Evolutionary conservation across 2,113 vertebrate genomes (phyloP).

Genomic region (Cryptotis parvus): DNA sequence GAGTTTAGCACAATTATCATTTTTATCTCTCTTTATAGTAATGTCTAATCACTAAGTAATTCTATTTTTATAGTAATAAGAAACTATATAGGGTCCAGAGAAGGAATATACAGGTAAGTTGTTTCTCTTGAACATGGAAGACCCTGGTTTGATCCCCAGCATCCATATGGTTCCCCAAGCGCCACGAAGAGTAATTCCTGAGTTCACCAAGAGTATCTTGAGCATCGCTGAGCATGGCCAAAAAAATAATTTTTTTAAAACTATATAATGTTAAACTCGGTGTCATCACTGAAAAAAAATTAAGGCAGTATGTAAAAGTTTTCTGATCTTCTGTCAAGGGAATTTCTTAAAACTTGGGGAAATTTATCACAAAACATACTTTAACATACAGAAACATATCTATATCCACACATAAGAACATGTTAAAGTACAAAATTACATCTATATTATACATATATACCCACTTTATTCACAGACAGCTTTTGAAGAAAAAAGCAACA

Average conservation of each 20-base stretch:
- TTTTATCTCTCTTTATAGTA: neutral
- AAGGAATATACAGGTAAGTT: too few relatives aligned
- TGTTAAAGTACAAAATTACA: neutral
- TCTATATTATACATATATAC: neutral
- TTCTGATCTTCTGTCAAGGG: neutral
- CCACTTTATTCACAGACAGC: neutral
- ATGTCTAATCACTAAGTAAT: conserved; percentile 30
- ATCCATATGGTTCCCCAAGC: too few relatives aligned
- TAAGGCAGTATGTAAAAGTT: neutral
- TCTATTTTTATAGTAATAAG: conserved; percentile 15
- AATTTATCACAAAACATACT: neutral
- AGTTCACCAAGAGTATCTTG: too few relatives aligned
- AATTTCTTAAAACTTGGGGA: neutral
- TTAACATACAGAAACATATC: neutral
- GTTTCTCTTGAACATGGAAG: too few relatives aligned
- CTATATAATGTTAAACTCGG: neutral
- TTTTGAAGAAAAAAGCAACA: neutral
- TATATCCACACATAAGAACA: neutral
- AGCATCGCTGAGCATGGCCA: too few relatives aligned
- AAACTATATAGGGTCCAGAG: neutral
- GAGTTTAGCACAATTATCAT: neutral
- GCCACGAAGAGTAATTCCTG: too few relatives aligned
- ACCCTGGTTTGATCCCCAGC: too few relatives aligned
- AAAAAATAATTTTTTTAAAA: neutral
- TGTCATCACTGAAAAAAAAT: neutral